Base-by-base conservation (phyloP, 2,113 vertebrate species). In the Microcebus lehilahytsara region DNA sequence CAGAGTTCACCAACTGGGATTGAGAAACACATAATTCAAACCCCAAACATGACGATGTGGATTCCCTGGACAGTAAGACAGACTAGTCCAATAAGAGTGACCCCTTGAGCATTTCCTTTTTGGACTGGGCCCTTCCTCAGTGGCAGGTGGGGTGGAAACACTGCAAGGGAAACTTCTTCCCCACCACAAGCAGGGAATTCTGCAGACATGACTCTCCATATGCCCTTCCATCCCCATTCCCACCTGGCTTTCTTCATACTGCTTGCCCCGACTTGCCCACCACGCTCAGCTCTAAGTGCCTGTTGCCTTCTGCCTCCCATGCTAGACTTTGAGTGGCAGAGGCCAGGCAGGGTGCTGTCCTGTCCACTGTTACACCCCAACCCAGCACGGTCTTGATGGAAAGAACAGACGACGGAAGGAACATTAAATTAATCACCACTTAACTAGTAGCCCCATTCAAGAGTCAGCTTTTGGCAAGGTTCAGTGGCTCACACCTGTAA, bases 21-120 rank as follows among this genome's bases (percentile, higher is more conserved):
- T 85, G 78, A 75, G 27, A 89, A 71, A 79, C 34, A 89, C 9
- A 32, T 74, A 60, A 96, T 94, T 88, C 42, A 74, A 92, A 89
- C 5, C 42, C 34, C 25, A 77, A 56, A 67, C 40, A 60, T 32
- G 20, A 78, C 32, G 66, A 17, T 5, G 40, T 30, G 8, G 46
- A 74, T 74, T 79, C 9, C 20, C n/a, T 22, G 23, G 51, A 60
- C 30, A 87, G 75, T 14, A 85, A 60, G 37, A 91, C 11, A 80
- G 56, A 58, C 6, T 87, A 19, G 85, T 86, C 66, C 64, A 11
- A 9, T 71, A 49, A 46, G 42, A 53, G 11, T 19, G 51, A 66
- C 53, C 12, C 58, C 91, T 23, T 40, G 85, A 92, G 58, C n/a
- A 66, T 11, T 42, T 42, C 40, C 74, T 69, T 14, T 30, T 2